phyloP scores from a whole-genome alignment of 2,888 invertebrate species.

The Drosophila neutralis region DNA sequence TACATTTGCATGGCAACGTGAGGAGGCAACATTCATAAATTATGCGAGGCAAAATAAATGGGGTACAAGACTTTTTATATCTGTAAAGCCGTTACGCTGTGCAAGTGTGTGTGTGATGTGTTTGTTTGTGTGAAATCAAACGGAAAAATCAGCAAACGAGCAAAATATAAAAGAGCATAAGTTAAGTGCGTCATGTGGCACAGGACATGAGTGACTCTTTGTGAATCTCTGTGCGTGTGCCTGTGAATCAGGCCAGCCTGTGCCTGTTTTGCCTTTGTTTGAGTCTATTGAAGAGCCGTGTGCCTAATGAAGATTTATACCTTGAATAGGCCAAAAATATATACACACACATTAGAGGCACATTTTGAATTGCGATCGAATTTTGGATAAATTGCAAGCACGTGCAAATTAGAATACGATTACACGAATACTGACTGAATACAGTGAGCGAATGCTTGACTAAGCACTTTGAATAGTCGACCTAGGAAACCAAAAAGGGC shows the following conservation, averaged over 20 bases:
- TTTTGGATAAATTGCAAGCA: slow-evolving; percentile 74
- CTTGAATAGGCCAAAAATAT: slow-evolving; percentile 28
- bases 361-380: slow-evolving; percentile 32
- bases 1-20: slow-evolving; percentile 3
- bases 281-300: slow-evolving; percentile 7
- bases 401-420: slow-evolving; percentile 75
- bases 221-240: slow-evolving; percentile 14
- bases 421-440: slow-evolving; percentile 26
- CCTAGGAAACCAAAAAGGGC: slow-evolving; percentile 44
- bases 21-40: slow-evolving; percentile 65
- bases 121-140: slow-evolving; percentile 68
- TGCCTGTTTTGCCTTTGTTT: slow-evolving; percentile 10
- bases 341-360: slow-evolving; percentile 33
- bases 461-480: slow-evolving; percentile 76
- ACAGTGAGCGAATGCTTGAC: slow-evolving; percentile 55
- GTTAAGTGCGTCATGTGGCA: slow-evolving; percentile 66
- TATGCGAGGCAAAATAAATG: slow-evolving; percentile 71
- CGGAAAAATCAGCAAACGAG: slow-evolving; percentile 67
- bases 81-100: slow-evolving; percentile 53
- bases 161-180: slow-evolving; percentile 69
- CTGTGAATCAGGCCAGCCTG: slow-evolving; percentile 24
- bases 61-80: slow-evolving; percentile 61
- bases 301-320: slow-evolving; percentile 78
- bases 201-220: slow-evolving; percentile 20
- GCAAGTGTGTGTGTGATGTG: slow-evolving; percentile 16